A percentile compares a stretch with the other conserved stretches of the same genome.
Evolutionary conservation across 2,888 invertebrate genomes (phyloP).

Genomic region (Luperina nickerlii): DNA sequence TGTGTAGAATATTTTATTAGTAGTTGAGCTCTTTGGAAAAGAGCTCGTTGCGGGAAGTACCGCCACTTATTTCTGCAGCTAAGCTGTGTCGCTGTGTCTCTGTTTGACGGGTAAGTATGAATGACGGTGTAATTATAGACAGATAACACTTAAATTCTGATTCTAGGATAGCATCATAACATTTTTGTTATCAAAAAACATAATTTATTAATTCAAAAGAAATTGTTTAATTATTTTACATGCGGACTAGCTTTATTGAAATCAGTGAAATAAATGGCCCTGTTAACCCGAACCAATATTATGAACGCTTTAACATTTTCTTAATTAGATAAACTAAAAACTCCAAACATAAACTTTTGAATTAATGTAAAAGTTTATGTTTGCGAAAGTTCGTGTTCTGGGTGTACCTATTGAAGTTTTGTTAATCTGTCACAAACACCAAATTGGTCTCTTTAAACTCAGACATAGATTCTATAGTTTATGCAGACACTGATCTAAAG

Average conservation of each 20-base stretch:
- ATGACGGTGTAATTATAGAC: background rate
- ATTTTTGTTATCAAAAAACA: background rate
- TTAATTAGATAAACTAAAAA: background rate
- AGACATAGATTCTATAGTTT: background rate
- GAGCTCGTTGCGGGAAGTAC: background rate
- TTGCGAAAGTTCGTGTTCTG: background rate
- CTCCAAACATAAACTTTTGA: background rate
- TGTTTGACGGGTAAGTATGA: background rate
- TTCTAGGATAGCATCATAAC: background rate
- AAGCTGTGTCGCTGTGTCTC: background rate
- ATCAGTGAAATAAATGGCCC: background rate
- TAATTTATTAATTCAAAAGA: background rate
- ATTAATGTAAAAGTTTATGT: background rate
- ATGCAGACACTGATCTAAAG: constrained; percentile 1
- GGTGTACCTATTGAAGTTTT: background rate
- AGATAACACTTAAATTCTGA: background rate
- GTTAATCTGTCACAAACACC: background rate
- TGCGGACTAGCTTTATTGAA: background rate
- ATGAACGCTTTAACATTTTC: background rate
- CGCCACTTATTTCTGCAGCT: background rate
- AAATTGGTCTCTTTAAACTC: background rate
- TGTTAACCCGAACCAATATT: background rate
- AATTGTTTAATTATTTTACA: background rate
- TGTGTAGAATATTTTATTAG: background rate
- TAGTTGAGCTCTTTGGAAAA: background rate